Evolutionary conservation across 2,113 vertebrate species (phyloP).

Genomic region (Peucedramus taeniatus): DNA sequence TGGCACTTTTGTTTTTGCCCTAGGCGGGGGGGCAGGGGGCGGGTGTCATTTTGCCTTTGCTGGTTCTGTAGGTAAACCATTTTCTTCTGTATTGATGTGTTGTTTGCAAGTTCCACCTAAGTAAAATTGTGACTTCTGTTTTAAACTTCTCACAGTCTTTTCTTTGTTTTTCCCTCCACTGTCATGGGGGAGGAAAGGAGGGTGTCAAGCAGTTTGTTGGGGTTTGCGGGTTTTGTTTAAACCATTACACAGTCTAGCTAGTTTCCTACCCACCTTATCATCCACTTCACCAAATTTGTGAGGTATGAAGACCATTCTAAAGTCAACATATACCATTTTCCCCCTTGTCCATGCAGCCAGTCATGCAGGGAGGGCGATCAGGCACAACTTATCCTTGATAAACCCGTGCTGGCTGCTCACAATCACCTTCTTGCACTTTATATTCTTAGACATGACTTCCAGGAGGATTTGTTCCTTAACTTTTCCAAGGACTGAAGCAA

Average conservation of each 20-base stretch:
- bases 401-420: not conserved
- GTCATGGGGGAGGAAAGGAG: not conserved
- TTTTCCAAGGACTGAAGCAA: not conserved
- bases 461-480: not conserved
- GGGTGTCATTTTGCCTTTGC: not conserved
- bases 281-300: not conserved
- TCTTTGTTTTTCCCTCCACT: not conserved
- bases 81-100: not conserved
- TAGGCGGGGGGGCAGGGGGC: too few species aligned
- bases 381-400: not conserved
- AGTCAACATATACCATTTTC: not conserved
- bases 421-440: not conserved
- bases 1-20: not conserved
- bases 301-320: not conserved
- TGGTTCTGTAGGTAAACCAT: not conserved
- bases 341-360: not conserved
- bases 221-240: not conserved
- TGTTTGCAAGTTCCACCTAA: not conserved
- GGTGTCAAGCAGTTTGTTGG: not conserved
- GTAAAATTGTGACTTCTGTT: not conserved
- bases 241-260: not conserved
- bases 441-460: not conserved
- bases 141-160: not conserved
- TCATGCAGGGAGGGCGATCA: not conserved
- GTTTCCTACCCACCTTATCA: not conserved